Evolutionary conservation across 2,888 invertebrate species (phyloP).

Genomic region (Lepetodrilus schrolli): DNA sequence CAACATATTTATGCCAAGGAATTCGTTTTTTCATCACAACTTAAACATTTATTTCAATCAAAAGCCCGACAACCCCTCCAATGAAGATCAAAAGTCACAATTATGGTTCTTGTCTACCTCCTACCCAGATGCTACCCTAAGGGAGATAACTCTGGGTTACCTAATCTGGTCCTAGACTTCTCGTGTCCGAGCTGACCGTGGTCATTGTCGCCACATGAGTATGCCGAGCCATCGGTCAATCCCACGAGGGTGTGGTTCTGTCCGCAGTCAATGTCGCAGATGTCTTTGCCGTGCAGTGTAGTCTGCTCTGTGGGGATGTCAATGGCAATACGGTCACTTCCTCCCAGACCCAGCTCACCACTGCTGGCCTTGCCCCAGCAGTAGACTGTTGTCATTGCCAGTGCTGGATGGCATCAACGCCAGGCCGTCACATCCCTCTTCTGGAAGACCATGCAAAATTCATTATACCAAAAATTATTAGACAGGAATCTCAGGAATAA

Average conservation of each 20-base stretch:
- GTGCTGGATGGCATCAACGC: too few species aligned
- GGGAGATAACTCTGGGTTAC: constrained; percentile 79
- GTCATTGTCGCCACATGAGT: constrained; percentile 94
- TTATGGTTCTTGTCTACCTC: too few species aligned
- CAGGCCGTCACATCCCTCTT: too few species aligned
- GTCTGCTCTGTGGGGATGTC: constrained; percentile 76
- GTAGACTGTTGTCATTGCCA: constrained; percentile 53
- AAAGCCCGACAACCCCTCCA: too few species aligned
- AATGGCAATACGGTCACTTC: constrained; percentile 83
- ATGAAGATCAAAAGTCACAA: too few species aligned
- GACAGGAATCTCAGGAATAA: too few species aligned
- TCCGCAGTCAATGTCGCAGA: constrained; percentile 82
- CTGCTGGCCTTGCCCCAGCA: constrained; percentile 86
- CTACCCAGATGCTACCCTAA: too few species aligned
- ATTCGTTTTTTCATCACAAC: too few species aligned
- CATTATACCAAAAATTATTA: too few species aligned
- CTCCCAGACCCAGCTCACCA: constrained; percentile 87
- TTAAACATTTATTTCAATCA: too few species aligned
- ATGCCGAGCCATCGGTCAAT: constrained; percentile 85
- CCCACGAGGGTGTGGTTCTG: constrained; percentile 88
- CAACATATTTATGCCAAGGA: too few species aligned
- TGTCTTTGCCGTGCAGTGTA: constrained; percentile 44
- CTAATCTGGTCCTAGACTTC: constrained; percentile 66
- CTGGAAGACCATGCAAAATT: too few species aligned
- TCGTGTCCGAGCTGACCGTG: constrained; percentile 90